Percentiles rank a stretch among this genome's conserved stretches.
These are phyloP conservation scores for Antheraea yamamai DNA, from an alignment of 2,888 invertebrate species.

Conservation along the genomic window DNA sequence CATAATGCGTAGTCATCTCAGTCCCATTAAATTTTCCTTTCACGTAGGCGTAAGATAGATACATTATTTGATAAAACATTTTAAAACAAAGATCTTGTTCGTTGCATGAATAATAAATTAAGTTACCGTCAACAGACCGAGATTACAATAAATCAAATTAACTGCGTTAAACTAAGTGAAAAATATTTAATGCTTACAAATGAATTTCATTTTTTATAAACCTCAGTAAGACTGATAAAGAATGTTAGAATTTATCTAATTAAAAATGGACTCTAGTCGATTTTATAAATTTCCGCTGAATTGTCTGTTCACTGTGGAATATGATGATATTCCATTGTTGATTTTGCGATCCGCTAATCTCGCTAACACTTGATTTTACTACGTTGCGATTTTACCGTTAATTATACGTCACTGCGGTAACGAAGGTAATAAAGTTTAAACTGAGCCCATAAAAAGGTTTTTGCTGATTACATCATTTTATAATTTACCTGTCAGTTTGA, in stretches of 20 bases:
- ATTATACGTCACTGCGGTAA: background rate
- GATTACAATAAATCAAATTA: background rate
- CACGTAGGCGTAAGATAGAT: conserved; percentile 16
- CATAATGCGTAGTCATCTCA: conserved; percentile 43
- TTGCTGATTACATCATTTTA: background rate
- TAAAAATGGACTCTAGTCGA: background rate
- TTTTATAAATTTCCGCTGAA: background rate
- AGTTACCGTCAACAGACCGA: background rate
- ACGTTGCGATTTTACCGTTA: background rate
- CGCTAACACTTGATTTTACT: background rate
- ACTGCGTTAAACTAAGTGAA: background rate
- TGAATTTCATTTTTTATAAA: background rate
- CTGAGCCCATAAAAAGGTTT: conserved; percentile 2
- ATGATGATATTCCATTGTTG: background rate
- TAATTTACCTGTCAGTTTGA: background rate
- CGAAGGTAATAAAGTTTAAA: background rate
- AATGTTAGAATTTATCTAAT: background rate
- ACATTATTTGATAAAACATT: background rate
- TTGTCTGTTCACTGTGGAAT: background rate
- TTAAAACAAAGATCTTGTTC: background rate
- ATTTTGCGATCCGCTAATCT: background rate
- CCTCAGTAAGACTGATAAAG: background rate
- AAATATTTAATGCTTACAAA: background rate
- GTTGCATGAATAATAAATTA: background rate
- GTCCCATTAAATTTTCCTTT: conserved; percentile 49